Evolutionary conservation across 1,140 invertebrate genomes (phyloP).

Genomic region (Gryllus bimaculatus): DNA sequence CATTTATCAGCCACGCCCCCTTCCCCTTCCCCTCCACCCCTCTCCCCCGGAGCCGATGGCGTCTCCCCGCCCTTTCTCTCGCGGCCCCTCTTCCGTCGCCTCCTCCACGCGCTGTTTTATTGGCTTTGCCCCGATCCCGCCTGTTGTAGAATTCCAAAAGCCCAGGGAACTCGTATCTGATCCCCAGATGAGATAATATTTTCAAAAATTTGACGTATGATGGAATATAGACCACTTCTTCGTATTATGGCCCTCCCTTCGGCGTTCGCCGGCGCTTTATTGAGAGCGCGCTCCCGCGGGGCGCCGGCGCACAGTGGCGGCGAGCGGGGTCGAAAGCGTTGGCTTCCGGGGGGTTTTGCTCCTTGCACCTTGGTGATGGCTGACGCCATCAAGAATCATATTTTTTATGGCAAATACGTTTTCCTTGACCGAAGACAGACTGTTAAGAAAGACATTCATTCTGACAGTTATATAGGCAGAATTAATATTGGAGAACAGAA

Average conservation of each 20-base stretch:
- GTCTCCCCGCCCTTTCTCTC: background rate
- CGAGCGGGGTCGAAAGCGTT: background rate
- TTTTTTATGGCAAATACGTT: too few species aligned
- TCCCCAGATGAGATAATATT: conserved; percentile 4
- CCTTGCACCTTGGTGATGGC: too few species aligned
- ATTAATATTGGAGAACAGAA: too few species aligned
- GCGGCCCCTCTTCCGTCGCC: too few species aligned
- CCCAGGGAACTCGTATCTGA: background rate
- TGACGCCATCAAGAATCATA: too few species aligned
- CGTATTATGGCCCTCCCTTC: background rate
- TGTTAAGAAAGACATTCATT: too few species aligned
- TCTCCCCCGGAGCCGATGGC: too few species aligned
- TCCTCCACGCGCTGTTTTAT: background rate
- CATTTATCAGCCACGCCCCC: background rate
- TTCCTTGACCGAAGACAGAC: too few species aligned
- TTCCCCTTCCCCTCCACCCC: too few species aligned
- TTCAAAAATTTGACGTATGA: background rate
- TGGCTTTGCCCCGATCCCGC: background rate
- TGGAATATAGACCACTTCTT: conserved; percentile 4
- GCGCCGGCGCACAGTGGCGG: background rate
- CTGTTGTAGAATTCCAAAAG: background rate
- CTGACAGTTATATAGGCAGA: too few species aligned
- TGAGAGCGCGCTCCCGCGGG: background rate
- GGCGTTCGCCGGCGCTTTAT: too few species aligned
- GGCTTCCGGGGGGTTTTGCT: too few species aligned